Percentiles rank a stretch among this genome's conserved stretches.
Conservation (phyloP, 1,140 invertebrate species). For the Aporrectodea caliginosa region DNA sequence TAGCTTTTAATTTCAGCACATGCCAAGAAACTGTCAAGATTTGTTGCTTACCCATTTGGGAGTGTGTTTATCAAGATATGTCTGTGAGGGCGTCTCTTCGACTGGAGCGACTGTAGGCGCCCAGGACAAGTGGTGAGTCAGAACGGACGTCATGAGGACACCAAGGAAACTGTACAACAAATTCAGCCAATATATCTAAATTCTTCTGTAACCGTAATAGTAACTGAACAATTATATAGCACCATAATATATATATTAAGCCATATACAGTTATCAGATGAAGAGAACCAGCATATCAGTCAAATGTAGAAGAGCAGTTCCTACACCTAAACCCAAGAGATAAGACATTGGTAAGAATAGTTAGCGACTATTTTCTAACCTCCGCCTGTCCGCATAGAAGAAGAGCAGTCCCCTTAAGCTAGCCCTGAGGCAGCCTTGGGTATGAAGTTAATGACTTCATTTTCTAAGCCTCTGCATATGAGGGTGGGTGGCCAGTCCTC, state of each 20-base stretch:
- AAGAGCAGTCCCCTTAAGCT: no score
- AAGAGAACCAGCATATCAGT: not conserved
- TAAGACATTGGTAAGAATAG: not conserved
- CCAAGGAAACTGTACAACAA: slow-evolving; percentile 74
- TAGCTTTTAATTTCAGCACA: no score
- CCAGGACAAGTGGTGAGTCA: slow-evolving; percentile 86
- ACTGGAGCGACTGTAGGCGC: slow-evolving; percentile 69
- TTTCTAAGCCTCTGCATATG: no score
- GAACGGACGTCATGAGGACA: slow-evolving; percentile 76
- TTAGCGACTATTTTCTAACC: no score
- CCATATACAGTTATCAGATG: not conserved
- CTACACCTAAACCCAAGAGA: not conserved
- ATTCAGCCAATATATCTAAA: slow-evolving; percentile 14
- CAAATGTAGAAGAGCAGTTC: not conserved
- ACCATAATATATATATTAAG: not conserved
- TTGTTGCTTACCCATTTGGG: slow-evolving; percentile 58
- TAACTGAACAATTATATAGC: not conserved
- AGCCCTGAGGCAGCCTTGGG: no score
- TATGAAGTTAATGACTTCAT: no score
- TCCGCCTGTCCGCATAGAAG: no score
- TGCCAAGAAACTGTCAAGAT: no score
- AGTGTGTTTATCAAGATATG: slow-evolving; percentile 54
- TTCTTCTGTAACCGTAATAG: slow-evolving; percentile 11
- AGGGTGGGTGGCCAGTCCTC: no score
- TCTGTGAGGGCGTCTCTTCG: slow-evolving; percentile 42